Base-by-base conservation (phyloP, 2,797 vertebrate genomes). In the Heterohyrax brucei region DNA sequence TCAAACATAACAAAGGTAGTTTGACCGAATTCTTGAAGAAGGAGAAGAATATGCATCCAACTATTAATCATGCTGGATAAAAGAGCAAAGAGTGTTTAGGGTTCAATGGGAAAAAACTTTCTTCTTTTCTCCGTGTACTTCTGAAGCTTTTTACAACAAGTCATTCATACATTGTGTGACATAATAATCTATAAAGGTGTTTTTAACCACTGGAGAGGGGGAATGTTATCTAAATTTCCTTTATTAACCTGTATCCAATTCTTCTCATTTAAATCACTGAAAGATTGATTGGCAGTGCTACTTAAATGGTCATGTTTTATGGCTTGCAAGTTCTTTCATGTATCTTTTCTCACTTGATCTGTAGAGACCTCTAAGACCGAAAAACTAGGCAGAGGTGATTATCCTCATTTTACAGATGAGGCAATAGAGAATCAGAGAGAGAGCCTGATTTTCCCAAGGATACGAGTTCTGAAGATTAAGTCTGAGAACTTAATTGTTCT, bases 71-170 rank as follows among this genome's bases (percentile, higher is more conserved):
- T 88, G 28, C 6, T 30, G 19, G 61, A 33, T 62, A n/a, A 22
- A 80, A 64, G 22, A 22, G 12, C 81, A 70, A 28, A 72, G 24
- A 48, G 46, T 30, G 46, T 30, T 76, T 9, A 28, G 4, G 6
- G 12, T 39, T 91, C 62, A 46, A 30, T n/a, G 79, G 44, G 90
- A 87, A 8, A 83, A 92, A 86, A 68, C 1, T 1, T 33, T 56
- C 85, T 77, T 14, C 28, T 76, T 93, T 59, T 48, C n/a, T 93
- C n/a, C 18, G 1, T 68, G n/a, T 61, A 21, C 5, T 44, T 84
- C 19, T 66, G 48, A 59, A 80, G 59, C 26, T 79, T 87, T 87
- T 92, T 77, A 87, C 61, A 95, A 78, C 50, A 84, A 95, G 16
- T 66, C 21, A 89, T 70, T 87, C 59, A 59, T 26, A 33, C n/a